Evolutionary conservation across 2,797 vertebrate species (phyloP).

Genomic region (Gallinago solitaria): DNA sequence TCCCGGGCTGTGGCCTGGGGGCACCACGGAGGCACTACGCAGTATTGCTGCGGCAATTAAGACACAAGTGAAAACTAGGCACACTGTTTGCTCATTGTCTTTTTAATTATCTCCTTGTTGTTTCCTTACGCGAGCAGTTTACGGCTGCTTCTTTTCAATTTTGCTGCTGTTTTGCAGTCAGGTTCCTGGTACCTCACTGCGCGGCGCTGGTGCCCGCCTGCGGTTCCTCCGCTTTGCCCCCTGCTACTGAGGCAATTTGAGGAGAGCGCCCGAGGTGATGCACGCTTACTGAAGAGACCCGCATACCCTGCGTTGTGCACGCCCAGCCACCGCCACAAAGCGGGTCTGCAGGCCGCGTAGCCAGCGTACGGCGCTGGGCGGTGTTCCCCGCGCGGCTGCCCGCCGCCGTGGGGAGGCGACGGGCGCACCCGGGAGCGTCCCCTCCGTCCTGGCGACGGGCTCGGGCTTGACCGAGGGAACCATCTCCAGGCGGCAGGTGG

Average conservation of each 20-base stretch:
- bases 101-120: not conserved
- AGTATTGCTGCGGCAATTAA: not conserved
- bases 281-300: not conserved
- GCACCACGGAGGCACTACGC: not conserved
- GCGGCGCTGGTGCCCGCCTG: not conserved
- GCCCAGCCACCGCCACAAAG: too few species aligned
- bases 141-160: not conserved
- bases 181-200: not conserved
- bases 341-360: accelerated
- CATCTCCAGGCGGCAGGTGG: not conserved
- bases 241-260: not conserved
- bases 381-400: not conserved
- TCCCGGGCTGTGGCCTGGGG: not conserved
- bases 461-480: not conserved
- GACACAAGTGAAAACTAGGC: not conserved
- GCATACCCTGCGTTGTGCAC: not conserved
- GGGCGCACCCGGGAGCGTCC: accelerated
- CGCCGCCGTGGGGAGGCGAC: not conserved
- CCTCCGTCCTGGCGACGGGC: accelerated
- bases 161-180: not conserved
- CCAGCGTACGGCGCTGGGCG: not conserved
- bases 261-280: not conserved
- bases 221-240: not conserved
- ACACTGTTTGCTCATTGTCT: not conserved
- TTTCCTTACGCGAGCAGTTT: not conserved